phyloP scores from a whole-genome alignment of 2,113 vertebrate genomes.

The Muscicapa adusta region DNA sequence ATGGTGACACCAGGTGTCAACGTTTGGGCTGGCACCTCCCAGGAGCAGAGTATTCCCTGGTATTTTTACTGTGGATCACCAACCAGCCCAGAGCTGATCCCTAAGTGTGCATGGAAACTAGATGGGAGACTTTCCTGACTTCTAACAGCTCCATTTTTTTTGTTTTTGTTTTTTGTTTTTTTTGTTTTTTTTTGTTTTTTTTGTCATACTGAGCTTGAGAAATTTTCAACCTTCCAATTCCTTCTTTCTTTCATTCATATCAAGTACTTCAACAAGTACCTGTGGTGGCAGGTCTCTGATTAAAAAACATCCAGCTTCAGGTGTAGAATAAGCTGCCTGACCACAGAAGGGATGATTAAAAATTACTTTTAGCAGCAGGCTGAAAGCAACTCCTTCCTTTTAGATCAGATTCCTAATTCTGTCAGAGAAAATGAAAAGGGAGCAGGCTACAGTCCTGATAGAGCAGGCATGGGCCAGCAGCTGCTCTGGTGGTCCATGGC shows the following conservation, averaged over 20 bases:
- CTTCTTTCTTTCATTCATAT: neutral
- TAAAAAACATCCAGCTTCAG: neutral
- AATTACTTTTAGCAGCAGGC: neutral
- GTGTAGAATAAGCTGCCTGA: neutral
- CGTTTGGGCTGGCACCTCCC: neutral
- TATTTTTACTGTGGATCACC: neutral
- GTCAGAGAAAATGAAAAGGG: neutral
- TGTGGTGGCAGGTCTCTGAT: neutral
- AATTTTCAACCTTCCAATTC: neutral
- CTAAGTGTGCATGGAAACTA: neutral
- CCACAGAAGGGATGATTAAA: neutral
- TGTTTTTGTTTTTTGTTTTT: too few relatives aligned
- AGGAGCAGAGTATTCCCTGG: neutral
- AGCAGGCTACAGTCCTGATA: accelerated
- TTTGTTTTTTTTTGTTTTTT: neutral
- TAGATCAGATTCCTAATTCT: neutral
- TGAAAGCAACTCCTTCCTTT: neutral
- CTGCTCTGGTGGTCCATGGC: neutral
- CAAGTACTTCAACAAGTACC: neutral
- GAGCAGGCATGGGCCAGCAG: neutral
- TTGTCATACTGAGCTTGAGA: neutral
- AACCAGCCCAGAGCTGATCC: neutral
- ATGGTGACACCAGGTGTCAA: neutral
- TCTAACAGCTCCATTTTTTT: neutral
- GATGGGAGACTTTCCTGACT: neutral